Conservation (phyloP, 2,113 vertebrate species). For the Alectura lathami region DNA sequence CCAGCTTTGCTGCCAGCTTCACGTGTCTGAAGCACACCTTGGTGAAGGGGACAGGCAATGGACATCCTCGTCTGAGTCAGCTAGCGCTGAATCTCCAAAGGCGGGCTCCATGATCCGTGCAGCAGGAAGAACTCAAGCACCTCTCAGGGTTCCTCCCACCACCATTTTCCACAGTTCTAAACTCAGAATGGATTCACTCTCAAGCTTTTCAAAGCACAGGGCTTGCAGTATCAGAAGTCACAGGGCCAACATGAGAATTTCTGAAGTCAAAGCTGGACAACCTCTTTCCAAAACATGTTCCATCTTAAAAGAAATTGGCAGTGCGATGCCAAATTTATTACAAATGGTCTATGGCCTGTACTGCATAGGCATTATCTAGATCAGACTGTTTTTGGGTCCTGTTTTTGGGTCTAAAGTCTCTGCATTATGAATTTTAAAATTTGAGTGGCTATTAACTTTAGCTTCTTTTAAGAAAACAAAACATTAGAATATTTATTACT, state of each 20-base stretch:
- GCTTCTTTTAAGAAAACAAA: not conserved
- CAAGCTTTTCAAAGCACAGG: not conserved
- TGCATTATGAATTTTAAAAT: not conserved
- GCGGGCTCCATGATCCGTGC: not conserved
- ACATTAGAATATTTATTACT: not conserved
- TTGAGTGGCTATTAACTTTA: not conserved
- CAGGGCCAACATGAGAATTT: not conserved
- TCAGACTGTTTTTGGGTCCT: not conserved
- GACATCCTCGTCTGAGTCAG: not conserved
- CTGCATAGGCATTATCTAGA: not conserved
- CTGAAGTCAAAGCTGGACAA: not conserved
- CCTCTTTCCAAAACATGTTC: not conserved
- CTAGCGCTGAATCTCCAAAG: not conserved
- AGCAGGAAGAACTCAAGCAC: not conserved
- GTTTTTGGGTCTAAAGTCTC: not conserved
- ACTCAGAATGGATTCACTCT: not conserved
- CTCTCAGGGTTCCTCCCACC: not conserved
- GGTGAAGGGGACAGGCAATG: not conserved
- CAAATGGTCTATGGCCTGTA: fast-evolving
- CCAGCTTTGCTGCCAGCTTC: not conserved
- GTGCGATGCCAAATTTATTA: not conserved
- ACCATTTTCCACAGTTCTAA: not conserved
- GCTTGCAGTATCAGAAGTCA: not conserved
- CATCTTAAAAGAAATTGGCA: not conserved
- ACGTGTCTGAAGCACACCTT: not conserved